Evolutionary conservation across 2,113 vertebrate species (phyloP).

Genomic region (Raja brachyura): DNA sequence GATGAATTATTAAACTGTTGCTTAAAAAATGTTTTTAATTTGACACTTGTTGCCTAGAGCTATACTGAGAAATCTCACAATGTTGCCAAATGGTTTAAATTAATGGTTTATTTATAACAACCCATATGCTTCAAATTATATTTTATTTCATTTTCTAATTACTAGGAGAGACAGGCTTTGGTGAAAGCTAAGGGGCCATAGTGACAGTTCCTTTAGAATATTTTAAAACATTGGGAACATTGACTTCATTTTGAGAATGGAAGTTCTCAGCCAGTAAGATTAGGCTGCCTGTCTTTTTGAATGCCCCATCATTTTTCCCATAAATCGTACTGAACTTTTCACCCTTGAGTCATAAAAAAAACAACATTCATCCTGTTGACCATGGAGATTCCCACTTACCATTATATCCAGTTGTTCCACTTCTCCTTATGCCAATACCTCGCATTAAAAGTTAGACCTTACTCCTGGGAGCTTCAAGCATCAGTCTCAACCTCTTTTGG

Average conservation of each 20-base stretch:
- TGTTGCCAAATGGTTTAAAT: background rate
- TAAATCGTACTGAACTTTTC: background rate
- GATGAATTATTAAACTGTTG: background rate
- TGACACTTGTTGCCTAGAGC: background rate
- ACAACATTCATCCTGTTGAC: background rate
- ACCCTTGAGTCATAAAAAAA: too few relatives aligned
- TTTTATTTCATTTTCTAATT: background rate
- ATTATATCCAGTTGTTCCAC: background rate
- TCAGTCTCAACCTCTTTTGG: background rate
- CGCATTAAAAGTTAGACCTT: background rate
- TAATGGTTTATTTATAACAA: background rate
- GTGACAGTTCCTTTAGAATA: background rate
- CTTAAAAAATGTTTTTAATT: background rate
- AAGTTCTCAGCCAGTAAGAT: background rate
- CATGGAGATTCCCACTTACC: background rate
- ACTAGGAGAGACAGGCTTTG: background rate
- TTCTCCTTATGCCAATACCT: background rate
- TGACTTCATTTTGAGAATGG: background rate
- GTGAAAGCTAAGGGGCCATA: background rate
- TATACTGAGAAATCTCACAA: background rate
- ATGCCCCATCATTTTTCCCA: background rate
- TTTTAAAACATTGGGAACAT: background rate
- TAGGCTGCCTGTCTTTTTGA: background rate
- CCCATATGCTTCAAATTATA: background rate
- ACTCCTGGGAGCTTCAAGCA: background rate